phyloP scores from a whole-genome alignment of 1,140 invertebrate genomes.

The Drosophila leontia region DNA sequence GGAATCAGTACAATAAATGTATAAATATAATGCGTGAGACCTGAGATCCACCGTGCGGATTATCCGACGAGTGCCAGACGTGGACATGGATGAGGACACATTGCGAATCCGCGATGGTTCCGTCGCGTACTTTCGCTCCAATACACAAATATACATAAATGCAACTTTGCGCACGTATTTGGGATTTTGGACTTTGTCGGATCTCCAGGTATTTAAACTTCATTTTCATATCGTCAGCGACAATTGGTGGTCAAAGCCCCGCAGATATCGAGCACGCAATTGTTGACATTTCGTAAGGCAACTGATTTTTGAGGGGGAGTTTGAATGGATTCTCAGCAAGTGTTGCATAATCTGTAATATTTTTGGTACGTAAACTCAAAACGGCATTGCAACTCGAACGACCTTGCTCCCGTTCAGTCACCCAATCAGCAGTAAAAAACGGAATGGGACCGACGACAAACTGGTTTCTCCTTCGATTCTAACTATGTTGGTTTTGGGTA shows the following conservation, averaged over 20 bases:
- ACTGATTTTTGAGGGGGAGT: constrained; percentile 23
- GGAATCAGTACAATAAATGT: neutral
- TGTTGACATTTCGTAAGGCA: constrained; percentile 56
- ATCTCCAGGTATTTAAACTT: constrained; percentile 69
- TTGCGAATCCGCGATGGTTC: constrained; percentile 36
- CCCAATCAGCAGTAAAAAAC: constrained; percentile 20
- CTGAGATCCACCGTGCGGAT: constrained; percentile 29
- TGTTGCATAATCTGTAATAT: constrained; percentile 70
- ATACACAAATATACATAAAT: constrained; percentile 65
- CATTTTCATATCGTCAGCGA: constrained; percentile 66
- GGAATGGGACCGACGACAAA: constrained; percentile 35
- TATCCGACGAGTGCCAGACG: constrained; percentile 33
- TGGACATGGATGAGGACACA: constrained; percentile 19
- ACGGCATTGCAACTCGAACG: constrained; percentile 48
- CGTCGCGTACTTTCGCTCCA: constrained; percentile 49
- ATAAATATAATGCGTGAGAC: neutral
- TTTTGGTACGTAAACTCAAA: constrained; percentile 46
- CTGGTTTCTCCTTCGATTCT: constrained; percentile 57
- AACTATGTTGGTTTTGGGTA: constrained; percentile 40
- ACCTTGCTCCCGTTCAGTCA: constrained; percentile 76
- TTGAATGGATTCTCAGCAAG: neutral
- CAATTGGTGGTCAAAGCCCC: constrained; percentile 47
- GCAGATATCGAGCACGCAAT: neutral
- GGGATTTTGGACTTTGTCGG: constrained; percentile 61
- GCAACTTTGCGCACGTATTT: constrained; percentile 73